These are phyloP conservation scores for Periophthalmus modestus DNA, from an alignment of 2,113 vertebrate genomes.

Conservation along the genomic window DNA sequence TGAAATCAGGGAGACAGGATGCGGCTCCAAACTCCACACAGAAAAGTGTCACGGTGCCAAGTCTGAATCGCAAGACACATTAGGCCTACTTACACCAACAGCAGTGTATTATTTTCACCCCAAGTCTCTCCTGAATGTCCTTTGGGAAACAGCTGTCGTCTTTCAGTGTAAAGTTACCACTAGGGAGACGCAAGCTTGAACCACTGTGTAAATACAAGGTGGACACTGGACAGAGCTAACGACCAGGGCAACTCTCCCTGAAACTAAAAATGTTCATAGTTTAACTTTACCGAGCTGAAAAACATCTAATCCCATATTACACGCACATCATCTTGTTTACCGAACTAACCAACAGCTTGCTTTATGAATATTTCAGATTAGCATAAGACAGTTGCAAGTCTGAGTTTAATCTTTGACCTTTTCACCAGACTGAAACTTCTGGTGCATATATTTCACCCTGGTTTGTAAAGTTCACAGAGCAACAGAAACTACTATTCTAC, in stretches of 20 bases:
- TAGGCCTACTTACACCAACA: too few relatives aligned
- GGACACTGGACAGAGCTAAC: background rate
- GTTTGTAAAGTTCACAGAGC: background rate
- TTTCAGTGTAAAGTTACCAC: background rate
- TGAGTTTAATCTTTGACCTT: constrained; percentile 3
- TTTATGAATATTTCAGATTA: constrained; percentile 5
- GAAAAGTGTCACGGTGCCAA: too few relatives aligned
- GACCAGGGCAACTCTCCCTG: background rate
- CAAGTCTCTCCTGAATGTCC: background rate
- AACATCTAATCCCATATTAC: background rate
- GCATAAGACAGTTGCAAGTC: background rate
- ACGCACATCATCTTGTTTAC: background rate
- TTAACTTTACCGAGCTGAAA: background rate
- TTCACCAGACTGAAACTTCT: background rate
- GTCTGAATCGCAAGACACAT: background rate
- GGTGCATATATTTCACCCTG: background rate
- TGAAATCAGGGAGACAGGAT: too few relatives aligned
- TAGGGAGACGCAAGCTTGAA: background rate
- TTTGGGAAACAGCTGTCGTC: background rate
- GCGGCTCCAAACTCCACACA: too few relatives aligned
- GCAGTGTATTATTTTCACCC: background rate
- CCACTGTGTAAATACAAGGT: background rate
- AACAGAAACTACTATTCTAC: background rate
- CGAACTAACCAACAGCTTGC: background rate
- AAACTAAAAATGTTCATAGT: background rate